Evolutionary conservation across 2,888 invertebrate species (phyloP), one percentile per base, ranked within the genome.

Genomic region (Dasysyrphus albostriatus): DNA sequence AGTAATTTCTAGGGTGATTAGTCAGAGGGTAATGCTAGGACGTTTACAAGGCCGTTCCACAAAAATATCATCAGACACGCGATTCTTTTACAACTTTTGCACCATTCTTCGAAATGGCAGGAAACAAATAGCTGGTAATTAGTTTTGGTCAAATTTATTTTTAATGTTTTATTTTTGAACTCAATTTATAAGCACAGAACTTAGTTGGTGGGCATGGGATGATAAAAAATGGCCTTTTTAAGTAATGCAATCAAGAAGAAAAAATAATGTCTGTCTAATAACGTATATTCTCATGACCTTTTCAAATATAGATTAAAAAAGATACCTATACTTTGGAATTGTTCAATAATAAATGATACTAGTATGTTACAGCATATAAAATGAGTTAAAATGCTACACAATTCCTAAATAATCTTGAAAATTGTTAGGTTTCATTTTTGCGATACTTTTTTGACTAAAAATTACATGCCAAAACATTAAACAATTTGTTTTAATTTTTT

Each of bases 1-100:
- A 14, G 51, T 61, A 70, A 70, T 77, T 77, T 51, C 19, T 51
- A 61, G 77, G 51, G 39, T 39, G 59, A 77, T 77, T 77, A 77
- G 59, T 69, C 39, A 24, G 49, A 58, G 58, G 6, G 10, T 12
- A 32, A 29, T 10, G 54, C n/a, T 32, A 39, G 69, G 49, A 49
- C 69, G 24, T 24, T 24, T 24, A 7, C 61, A 44, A 70, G 70
- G 77, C 5, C 51, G 34, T 42, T 51, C 51, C 8, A 37, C 34
- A n/a, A 59, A 16, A 61, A 14, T 49, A 49, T 37, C 47, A 49
- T 37, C 47, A 47, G 10, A 34, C 77, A 78, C 70, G 78, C 78
- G 59, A 78, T 42, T 16, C 6, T 39, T 49, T 12, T 37, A 16
- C 47, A 47, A 16, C 37, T 72, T 51, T 72, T n/a, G 24, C 51